phyloP scores from a whole-genome alignment of 2,113 vertebrate species.

The Macquaria australasica region DNA sequence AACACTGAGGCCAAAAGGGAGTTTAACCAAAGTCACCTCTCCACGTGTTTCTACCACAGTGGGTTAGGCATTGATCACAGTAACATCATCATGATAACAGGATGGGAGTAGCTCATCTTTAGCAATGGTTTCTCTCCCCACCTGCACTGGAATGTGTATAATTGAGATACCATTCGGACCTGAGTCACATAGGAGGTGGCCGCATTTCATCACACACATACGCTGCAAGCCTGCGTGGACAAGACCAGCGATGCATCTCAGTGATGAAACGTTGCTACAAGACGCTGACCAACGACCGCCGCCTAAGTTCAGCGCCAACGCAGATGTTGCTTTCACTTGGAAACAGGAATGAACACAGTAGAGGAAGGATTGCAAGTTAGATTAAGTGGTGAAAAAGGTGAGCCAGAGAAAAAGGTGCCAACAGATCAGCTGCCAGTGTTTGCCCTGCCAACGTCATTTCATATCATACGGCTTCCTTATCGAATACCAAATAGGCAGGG shows the following conservation, averaged over 20 bases:
- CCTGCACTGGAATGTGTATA: slow-evolving; percentile 27
- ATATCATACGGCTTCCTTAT: slow-evolving; percentile 27
- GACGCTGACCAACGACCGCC: background rate
- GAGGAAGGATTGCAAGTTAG: background rate
- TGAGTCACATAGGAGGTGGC: slow-evolving; percentile 52
- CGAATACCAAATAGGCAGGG: background rate
- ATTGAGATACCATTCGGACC: slow-evolving; percentile 26
- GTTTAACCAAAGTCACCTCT: background rate
- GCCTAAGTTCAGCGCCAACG: background rate
- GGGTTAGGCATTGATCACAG: background rate
- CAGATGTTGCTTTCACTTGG: background rate
- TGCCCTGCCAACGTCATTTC: background rate
- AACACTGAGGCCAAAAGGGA: background rate
- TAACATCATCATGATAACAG: slow-evolving; percentile 39
- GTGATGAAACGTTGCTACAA: background rate
- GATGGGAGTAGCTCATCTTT: slow-evolving; percentile 28
- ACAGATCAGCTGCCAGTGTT: background rate
- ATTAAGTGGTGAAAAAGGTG: slow-evolving; percentile 21
- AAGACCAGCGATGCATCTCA: slow-evolving; percentile 32
- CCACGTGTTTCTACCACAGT: background rate
- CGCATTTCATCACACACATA: slow-evolving; percentile 21
- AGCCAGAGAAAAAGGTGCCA: slow-evolving; percentile 6
- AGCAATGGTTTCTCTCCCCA: slow-evolving; percentile 29
- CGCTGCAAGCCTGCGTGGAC: slow-evolving; percentile 19
- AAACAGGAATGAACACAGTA: background rate